Evolutionary conservation across 2,888 invertebrate genomes (phyloP).

Genomic region (Ochropleura leucogaster): DNA sequence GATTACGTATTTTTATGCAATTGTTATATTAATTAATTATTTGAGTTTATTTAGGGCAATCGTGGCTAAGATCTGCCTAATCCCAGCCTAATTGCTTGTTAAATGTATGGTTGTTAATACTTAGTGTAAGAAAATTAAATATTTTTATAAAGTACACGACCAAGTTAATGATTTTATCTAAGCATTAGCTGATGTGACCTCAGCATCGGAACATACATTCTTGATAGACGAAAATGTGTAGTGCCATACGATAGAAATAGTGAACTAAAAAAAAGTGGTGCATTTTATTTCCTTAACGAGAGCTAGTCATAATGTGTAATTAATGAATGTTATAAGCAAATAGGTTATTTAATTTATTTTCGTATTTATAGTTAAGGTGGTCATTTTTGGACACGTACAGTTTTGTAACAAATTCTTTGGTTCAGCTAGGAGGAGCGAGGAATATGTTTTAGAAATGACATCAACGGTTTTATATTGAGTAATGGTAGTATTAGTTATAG

Average conservation of each 20-base stretch:
- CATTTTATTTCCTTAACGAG: conserved; percentile 83
- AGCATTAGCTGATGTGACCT: conserved; percentile 61
- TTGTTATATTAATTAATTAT: conserved; percentile 53
- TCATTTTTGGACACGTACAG: conserved; percentile 40
- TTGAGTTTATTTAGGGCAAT: conserved; percentile 52
- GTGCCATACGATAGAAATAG: conserved; percentile 79
- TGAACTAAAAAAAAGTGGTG: conserved; percentile 79
- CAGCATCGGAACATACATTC: conserved; percentile 61
- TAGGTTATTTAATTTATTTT: conserved; percentile 76
- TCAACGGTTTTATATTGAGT: conserved; percentile 34
- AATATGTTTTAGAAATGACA: conserved; percentile 34
- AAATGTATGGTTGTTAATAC: conserved; percentile 73
- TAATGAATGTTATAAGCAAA: conserved; percentile 70
- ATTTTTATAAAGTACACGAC: conserved; percentile 86
- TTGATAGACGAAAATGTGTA: conserved; percentile 69
- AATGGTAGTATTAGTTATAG: background rate
- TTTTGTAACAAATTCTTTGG: conserved; percentile 37
- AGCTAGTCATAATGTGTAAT: conserved; percentile 85
- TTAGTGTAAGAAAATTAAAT: conserved; percentile 80
- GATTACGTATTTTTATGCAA: conserved; percentile 46
- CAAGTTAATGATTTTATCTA: conserved; percentile 79
- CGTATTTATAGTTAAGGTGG: conserved; percentile 61
- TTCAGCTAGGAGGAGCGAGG: conserved; percentile 19
- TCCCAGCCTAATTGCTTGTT: conserved; percentile 70
- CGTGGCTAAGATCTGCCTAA: conserved; percentile 40